Evolutionary conservation across 2,113 vertebrate species (phyloP).

Genomic region (Helogale parvula): DNA sequence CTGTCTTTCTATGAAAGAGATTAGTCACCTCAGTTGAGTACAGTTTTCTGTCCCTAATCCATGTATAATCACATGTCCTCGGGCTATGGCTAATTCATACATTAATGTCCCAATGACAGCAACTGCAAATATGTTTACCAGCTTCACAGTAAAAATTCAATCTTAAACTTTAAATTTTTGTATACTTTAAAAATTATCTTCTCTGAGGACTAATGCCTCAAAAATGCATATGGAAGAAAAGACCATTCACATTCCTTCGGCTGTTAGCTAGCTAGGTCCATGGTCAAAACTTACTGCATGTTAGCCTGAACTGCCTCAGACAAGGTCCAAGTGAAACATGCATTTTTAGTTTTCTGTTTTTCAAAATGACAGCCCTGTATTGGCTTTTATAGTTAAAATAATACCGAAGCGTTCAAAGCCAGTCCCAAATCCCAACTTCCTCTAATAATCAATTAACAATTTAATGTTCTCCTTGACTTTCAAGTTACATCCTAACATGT

Average conservation of each 20-base stretch:
- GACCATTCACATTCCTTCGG: conserved; percentile 27
- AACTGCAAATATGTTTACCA: conserved; percentile 35
- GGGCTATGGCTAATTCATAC: neutral
- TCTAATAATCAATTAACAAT: neutral
- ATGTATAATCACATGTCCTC: neutral
- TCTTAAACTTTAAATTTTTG: neutral
- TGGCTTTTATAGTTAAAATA: conserved; percentile 27
- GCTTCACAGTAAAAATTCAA: neutral
- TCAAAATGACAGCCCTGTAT: neutral
- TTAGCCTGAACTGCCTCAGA: neutral
- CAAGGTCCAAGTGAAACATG: neutral
- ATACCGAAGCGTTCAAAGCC: neutral
- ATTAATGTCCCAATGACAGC: neutral
- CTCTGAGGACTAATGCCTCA: neutral
- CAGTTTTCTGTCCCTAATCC: neutral
- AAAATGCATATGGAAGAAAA: neutral
- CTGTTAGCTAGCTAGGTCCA: neutral
- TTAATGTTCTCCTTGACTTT: conserved; percentile 10
- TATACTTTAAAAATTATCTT: neutral
- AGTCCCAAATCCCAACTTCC: neutral
- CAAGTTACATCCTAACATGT: neutral
- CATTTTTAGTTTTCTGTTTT: conserved; percentile 11
- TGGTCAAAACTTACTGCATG: neutral
- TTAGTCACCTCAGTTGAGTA: neutral
- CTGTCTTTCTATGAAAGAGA: neutral